Evolutionary conservation across 1,140 invertebrate species (phyloP).

Genomic region (Trachymyrmex septentrionalis): DNA sequence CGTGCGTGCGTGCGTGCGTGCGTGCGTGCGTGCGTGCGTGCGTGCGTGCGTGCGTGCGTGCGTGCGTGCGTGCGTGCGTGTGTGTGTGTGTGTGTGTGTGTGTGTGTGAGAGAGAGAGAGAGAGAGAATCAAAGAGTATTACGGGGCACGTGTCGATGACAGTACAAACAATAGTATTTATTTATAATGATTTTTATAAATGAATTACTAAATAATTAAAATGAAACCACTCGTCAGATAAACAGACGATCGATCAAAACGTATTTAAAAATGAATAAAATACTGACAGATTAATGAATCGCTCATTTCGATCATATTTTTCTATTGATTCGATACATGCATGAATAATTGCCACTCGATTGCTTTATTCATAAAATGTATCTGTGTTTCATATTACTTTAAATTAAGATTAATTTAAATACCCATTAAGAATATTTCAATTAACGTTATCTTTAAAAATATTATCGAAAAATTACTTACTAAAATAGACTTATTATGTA

Average conservation of each 20-base stretch:
- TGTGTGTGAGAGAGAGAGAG: background rate
- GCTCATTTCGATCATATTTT: background rate
- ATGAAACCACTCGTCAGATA: slow-evolving; percentile 46
- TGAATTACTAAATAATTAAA: slow-evolving; percentile 67
- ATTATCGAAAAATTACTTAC: background rate
- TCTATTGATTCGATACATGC: background rate
- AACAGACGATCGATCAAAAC: slow-evolving; percentile 47
- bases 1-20: background rate
- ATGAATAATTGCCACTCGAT: slow-evolving; percentile 37
- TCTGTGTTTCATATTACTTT: background rate
- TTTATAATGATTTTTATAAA: slow-evolving; percentile 74
- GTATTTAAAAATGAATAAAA: background rate
- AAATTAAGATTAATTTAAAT: background rate
- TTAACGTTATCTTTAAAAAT: background rate
- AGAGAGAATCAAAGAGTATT: background rate
- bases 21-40: too few species aligned
- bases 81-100: slow-evolving; percentile 22
- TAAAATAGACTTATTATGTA: background rate
- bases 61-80: too few species aligned
- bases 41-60: background rate
- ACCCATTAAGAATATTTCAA: background rate
- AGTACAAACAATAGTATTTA: slow-evolving; percentile 49
- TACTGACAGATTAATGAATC: slow-evolving; percentile 11
- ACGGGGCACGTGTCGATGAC: background rate
- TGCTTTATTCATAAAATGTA: slow-evolving; percentile 2